Base-by-base conservation (phyloP, 2,797 vertebrate genomes). In the Sandelia bainsii region DNA sequence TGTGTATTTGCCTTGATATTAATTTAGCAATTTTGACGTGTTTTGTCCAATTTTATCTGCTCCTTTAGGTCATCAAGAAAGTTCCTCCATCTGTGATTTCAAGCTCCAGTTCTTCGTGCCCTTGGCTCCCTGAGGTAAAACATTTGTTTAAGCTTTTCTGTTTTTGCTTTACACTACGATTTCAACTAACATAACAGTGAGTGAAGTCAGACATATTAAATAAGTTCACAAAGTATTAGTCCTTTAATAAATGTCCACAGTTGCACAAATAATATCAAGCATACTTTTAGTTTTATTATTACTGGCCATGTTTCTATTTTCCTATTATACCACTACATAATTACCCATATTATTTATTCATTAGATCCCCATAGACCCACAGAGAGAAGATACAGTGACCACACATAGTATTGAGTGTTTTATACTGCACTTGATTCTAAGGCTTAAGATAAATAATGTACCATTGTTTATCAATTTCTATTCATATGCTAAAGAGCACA, bases 11-110 rank as follows among this genome's bases (percentile, higher is more conserved):
- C 57, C 8, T 58, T 62, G 42, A 72, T 76, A 46, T 73, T 64
- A 46, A 82, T 83, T 74, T 42, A 77, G 83, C 50, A 27, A 37
- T 60, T 77, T 65, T 81, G 58, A 76, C 58, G 9, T 77, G 64
- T 81, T 90, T 79, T 89, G 69, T 84, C 64, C 73, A 73, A 87
- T 93, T 72, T 85, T 62, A 63, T 91, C 76, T 87, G 77, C 57
- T 85, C 60, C 72, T 86, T 81, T 77, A 95, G 94, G 94, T 95
- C 94, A 54, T 94, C 95, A 62, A 95, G 95, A 94, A 95, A 95
- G 93, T 95, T 95, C 85, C 94, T 95, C 77, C 94, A 95, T 88
- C 94, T 95, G 95, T 95, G 93, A 95, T 92, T 90, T 85, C 91
- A 82, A 85, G 78, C 85, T 83, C 78, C 76, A 56, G 69, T 70